Percentiles rank a stretch among this genome's conserved stretches.
Evolutionary conservation across 2,888 invertebrate genomes (phyloP).

Genomic region (Lasioglossum morio): DNA sequence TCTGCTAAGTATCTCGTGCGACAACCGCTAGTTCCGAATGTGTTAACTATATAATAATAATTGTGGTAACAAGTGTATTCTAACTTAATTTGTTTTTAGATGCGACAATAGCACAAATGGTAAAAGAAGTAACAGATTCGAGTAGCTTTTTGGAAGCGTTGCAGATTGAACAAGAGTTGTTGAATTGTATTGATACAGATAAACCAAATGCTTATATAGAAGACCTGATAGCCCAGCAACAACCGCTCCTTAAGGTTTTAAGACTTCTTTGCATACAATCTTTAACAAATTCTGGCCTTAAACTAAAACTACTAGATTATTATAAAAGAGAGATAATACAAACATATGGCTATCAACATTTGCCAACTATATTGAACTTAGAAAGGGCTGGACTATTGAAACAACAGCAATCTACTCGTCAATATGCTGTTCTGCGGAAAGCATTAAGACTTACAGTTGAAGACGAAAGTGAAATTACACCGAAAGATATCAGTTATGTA

Average conservation of each 20-base stretch:
- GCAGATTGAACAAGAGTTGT: constrained; percentile 95
- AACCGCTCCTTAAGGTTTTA: constrained; percentile 92
- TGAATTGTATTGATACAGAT: constrained; percentile 96
- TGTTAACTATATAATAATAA: constrained; percentile 10
- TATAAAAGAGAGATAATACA: constrained; percentile 91
- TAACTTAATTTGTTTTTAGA: constrained; percentile 85
- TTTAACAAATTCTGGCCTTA: constrained; percentile 95
- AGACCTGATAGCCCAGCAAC: constrained; percentile 94
- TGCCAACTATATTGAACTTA: constrained; percentile 93
- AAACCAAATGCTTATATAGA: constrained; percentile 95
- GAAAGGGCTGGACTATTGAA: constrained; percentile 94
- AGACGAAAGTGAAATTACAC: constrained; percentile 93
- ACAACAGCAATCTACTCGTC: constrained; percentile 89
- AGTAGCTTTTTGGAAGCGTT: constrained; percentile 92
- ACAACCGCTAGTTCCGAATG: not conserved
- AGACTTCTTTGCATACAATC: constrained; percentile 97
- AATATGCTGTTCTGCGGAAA: constrained; percentile 92
- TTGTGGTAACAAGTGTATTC: not conserved
- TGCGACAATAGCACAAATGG: constrained; percentile 96
- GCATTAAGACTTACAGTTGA: constrained; percentile 94
- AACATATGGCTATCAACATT: constrained; percentile 94
- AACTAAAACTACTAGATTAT: constrained; percentile 92
- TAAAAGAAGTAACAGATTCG: constrained; percentile 93
- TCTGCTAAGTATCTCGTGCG: too few species aligned
- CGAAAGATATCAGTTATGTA: constrained; percentile 95